Percentiles rank a stretch among this genome's conserved stretches.
phyloP scores from a whole-genome alignment of 2,113 vertebrate genomes.

The Cygnus atratus region DNA sequence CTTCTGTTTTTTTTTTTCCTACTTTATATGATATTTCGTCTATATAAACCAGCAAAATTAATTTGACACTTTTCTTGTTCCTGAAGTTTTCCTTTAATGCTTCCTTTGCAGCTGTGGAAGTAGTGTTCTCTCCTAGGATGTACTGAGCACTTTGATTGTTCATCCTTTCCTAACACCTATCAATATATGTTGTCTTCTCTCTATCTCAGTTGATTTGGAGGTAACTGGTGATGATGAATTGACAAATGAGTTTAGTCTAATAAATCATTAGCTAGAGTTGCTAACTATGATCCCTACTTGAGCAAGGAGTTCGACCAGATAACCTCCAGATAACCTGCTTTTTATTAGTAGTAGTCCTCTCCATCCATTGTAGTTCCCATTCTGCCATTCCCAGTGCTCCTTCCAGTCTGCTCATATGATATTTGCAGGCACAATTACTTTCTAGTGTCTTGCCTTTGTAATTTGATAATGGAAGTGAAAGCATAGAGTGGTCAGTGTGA shows the following conservation, averaged over 20 bases:
- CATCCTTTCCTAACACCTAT: not conserved
- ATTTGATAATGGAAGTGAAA: not conserved
- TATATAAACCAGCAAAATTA: not conserved
- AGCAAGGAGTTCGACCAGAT: not conserved
- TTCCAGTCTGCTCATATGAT: not conserved
- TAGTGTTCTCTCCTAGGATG: not conserved
- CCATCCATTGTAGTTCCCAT: not conserved
- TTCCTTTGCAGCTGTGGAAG: not conserved
- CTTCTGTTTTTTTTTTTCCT: not conserved
- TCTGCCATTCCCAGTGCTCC: not conserved
- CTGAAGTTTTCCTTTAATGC: not conserved
- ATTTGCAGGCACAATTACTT: not conserved
- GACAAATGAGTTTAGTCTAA: not conserved
- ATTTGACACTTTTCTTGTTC: not conserved
- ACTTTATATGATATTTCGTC: not conserved
- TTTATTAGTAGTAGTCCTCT: not conserved
- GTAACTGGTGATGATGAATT: not conserved
- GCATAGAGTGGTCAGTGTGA: not conserved
- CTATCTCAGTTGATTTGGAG: not conserved
- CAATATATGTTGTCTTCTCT: not conserved
- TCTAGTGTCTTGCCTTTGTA: not conserved
- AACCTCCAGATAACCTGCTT: not conserved
- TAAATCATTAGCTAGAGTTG: not conserved
- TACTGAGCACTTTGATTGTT: not conserved
- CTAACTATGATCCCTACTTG: not conserved